Evolutionary conservation across 2,888 invertebrate species (phyloP).

Genomic region (Hypomecis atomaria): DNA sequence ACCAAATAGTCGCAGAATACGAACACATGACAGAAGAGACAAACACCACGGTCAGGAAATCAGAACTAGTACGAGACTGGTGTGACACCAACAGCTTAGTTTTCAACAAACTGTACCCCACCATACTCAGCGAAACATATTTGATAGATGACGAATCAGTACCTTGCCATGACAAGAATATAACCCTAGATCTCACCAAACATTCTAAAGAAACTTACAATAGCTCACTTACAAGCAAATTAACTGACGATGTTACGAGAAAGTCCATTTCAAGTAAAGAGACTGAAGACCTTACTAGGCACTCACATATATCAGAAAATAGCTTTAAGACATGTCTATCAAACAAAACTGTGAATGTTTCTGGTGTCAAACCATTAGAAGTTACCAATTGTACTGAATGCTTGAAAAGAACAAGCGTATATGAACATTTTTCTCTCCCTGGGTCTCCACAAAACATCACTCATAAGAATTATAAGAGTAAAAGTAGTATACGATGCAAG

Average conservation of each 20-base stretch:
- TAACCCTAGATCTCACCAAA: conserved; percentile 61
- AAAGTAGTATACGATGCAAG: conserved; percentile 66
- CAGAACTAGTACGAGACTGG: conserved; percentile 76
- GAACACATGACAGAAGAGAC: conserved; percentile 65
- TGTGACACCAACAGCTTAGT: conserved; percentile 71
- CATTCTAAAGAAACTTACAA: conserved; percentile 39
- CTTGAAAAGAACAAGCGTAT: conserved; percentile 61
- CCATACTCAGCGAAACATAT: conserved; percentile 71
- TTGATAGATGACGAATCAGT: conserved; percentile 65
- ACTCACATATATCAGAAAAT: conserved; percentile 17
- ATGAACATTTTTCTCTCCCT: conserved; percentile 75
- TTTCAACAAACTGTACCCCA: conserved; percentile 77
- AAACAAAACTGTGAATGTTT: conserved; percentile 63
- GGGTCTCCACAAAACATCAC: conserved; percentile 73
- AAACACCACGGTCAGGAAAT: conserved; percentile 60
- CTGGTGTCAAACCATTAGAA: conserved; percentile 65
- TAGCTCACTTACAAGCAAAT: conserved; percentile 12
- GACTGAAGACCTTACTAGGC: conserved; percentile 35
- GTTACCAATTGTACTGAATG: conserved; percentile 46
- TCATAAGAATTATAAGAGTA: conserved; percentile 72
- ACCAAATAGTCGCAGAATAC: conserved; percentile 86
- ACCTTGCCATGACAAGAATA: conserved; percentile 61
- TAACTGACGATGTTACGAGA: conserved; percentile 34
- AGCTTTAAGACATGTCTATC: conserved; percentile 71
- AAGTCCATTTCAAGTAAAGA: conserved; percentile 30